Conservation (phyloP, 2,113 vertebrate genomes). For the Okapia johnstoni region DNA sequence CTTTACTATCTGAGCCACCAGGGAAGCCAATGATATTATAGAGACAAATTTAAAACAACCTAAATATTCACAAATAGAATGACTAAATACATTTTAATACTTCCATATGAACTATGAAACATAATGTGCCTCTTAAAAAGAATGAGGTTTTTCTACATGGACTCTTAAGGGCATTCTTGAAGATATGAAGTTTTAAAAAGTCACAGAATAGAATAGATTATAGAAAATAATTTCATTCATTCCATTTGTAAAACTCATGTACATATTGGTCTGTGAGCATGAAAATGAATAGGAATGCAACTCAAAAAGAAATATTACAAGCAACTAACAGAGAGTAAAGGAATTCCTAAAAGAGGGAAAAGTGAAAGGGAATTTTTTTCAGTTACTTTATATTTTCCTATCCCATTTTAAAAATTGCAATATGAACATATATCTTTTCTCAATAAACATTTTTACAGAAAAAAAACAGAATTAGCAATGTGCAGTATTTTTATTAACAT, state of each 20-base stretch:
- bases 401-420: background rate
- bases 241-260: background rate
- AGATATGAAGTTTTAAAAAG: background rate
- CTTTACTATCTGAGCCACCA: background rate
- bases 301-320: background rate
- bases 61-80: background rate
- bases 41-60: background rate
- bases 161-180: background rate
- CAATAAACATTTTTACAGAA: background rate
- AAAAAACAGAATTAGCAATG: background rate
- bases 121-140: background rate
- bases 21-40: background rate
- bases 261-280: background rate
- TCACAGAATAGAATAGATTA: background rate
- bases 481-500: background rate
- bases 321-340: background rate
- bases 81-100: background rate
- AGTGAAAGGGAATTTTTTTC: background rate
- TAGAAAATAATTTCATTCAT: background rate
- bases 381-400: background rate
- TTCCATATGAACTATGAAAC: background rate
- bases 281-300: background rate
- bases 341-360: background rate
- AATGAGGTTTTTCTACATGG: background rate
- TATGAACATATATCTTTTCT: background rate